Base-by-base conservation (phyloP, 2,797 vertebrate species). In the Hozukius guyotensis region DNA sequence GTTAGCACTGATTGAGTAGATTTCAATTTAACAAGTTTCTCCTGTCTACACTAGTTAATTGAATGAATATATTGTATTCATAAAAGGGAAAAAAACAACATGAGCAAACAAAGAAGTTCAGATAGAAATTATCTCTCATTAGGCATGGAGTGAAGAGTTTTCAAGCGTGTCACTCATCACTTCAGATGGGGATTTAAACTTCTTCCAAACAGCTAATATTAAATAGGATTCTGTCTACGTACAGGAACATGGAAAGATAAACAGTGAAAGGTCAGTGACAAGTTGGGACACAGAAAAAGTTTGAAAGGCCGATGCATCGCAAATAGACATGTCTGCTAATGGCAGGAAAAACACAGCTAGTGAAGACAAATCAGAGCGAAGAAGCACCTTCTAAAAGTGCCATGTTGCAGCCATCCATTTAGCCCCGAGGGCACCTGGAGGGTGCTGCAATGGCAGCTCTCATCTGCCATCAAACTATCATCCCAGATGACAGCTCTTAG, bases 391-490 rank as follows among this genome's bases (percentile, higher is more conserved):
- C 80, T 87, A 13, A 92, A 92, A 92, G 91, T 86, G 89, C 86
- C 92, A 88, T 78, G 88, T 85, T 90, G 89, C 87, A 92, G 87
- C 80, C 92, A 88, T 91, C 81, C 88, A 78, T 92, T 92, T 84
- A 92, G 92, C 91, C 93, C 90, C 22, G 92, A 95, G 95, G 96
- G 95, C 95, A 96, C 96, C 94, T 95, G 90, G 93, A 97, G 96
- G 96, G 95, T 95, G 92, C 93, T 93, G 93, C 87, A 57, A 95
- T 91, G 92, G 92, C 92, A 92, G 80, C 91, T 94, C 92, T 93
- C 91, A 94, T 94, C 93, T 88, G 88, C 93, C 88, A 89, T 93
- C 90, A 88, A 80, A 75, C 87, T 85, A 84, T 91, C 88, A 93
- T 89, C 80, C 78, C 86, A 83, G 82, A 84, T 76, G 90, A 92